Conservation (phyloP, 2,888 invertebrate species). For the Mellilla xanthometata region DNA sequence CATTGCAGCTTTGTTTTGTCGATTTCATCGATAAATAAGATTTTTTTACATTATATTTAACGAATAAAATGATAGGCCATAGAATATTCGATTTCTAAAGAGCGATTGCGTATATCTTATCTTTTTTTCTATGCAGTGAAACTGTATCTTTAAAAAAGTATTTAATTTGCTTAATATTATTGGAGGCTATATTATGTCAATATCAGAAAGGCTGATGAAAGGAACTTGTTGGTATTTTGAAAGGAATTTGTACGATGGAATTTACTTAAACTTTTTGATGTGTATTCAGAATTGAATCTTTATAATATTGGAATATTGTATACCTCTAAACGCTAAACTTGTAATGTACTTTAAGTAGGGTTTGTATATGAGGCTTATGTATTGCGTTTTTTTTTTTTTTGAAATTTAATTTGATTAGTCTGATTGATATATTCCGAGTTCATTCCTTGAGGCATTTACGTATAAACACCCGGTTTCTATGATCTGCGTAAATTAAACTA, state of each 20-base stretch:
- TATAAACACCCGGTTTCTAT: conserved; percentile 1
- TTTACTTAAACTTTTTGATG: conserved; percentile 32
- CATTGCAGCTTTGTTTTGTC: no score
- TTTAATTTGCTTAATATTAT: conserved; percentile 3
- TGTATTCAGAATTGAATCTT: conserved; percentile 16
- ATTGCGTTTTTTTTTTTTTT: neutral
- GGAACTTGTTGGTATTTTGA: conserved; percentile 36
- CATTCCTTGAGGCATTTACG: conserved; percentile 65
- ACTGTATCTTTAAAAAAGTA: conserved; percentile 38
- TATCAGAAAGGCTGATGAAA: conserved; percentile 34
- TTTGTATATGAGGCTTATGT: no score
- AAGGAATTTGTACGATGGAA: conserved; percentile 30
- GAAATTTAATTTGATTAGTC: conserved; percentile 28
- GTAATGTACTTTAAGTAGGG: no score
- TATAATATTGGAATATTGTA: conserved; percentile 8
- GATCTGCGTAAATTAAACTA: no score
- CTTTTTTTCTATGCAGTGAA: conserved; percentile 39
- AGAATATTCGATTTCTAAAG: no score
- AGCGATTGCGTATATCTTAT: conserved; percentile 6
- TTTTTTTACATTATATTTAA: no score
- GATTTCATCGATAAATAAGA: no score
- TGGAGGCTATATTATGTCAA: conserved; percentile 30
- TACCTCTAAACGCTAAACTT: conserved; percentile 3
- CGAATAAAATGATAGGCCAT: no score
- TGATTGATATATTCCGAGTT: conserved; percentile 39